Evolutionary conservation across 1,140 invertebrate species (phyloP).

Genomic region (Cataglyphis hispanica): DNA sequence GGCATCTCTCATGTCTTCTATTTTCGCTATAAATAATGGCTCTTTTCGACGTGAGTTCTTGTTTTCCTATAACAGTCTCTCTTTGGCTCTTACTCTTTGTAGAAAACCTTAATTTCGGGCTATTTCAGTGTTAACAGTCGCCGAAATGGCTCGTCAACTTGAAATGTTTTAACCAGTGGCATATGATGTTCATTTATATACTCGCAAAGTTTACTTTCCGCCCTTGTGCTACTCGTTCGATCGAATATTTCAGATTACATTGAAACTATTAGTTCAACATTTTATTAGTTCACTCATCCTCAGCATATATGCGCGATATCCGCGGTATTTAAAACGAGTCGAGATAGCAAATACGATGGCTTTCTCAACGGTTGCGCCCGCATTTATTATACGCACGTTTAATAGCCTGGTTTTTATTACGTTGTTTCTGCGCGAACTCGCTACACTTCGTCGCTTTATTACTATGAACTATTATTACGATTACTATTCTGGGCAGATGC

Average conservation of each 20-base stretch:
- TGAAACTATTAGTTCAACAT: constrained; percentile 41
- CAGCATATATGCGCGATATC: not conserved
- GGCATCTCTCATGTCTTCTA: not conserved
- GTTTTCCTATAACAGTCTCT: not conserved
- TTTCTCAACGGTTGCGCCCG: constrained; percentile 37
- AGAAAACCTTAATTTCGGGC: constrained; percentile 8
- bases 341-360: constrained; percentile 36
- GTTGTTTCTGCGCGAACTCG: not conserved
- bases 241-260: constrained; percentile 42
- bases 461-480: too few species aligned
- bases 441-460: not conserved
- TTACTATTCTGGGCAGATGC: too few species aligned
- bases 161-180: constrained; percentile 4
- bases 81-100: not conserved
- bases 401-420: constrained; percentile 38
- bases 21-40: not conserved
- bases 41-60: not conserved
- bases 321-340: constrained; percentile 31
- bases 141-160: constrained; percentile 23
- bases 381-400: constrained; percentile 51
- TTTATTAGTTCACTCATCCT: constrained; percentile 36
- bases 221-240: not conserved
- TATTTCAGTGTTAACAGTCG: constrained; percentile 15
- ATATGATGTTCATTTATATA: not conserved
- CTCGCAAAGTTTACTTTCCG: constrained; percentile 1